phyloP scores from a whole-genome alignment of 2,888 invertebrate species.

The Odontocolon sp. region DNA sequence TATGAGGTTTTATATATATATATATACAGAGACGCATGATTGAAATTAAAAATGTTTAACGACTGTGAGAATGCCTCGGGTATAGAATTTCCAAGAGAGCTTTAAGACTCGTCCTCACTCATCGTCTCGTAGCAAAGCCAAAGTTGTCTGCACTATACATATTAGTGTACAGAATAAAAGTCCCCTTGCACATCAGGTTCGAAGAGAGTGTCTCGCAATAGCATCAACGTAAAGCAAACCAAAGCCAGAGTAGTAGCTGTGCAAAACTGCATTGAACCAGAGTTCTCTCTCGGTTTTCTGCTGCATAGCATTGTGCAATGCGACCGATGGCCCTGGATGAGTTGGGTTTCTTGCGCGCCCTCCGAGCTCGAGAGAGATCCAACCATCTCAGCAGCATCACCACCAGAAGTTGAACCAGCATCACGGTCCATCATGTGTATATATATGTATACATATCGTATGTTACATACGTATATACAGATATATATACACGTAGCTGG shows the following conservation, averaged over 20 bases:
- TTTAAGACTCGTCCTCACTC: constrained; percentile 44
- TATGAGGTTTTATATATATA: background rate
- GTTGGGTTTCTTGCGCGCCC: constrained; percentile 70
- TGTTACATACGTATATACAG: background rate
- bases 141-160: background rate
- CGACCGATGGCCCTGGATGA: constrained; percentile 65
- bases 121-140: constrained; percentile 29
- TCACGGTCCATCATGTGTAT: constrained; percentile 25
- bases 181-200: constrained; percentile 21
- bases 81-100: constrained; percentile 61
- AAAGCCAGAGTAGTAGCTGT: constrained; percentile 33
- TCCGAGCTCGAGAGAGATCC: constrained; percentile 29
- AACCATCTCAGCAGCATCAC: constrained; percentile 12
- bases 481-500: background rate
- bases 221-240: constrained; percentile 25
- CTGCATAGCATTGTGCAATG: constrained; percentile 69
- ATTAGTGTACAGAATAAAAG: background rate
- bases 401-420: constrained; percentile 44
- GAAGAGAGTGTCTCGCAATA: constrained; percentile 31
- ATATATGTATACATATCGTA: background rate
- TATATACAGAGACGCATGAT: constrained; percentile 18
- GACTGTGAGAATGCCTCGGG: constrained; percentile 68
- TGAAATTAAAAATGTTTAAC: constrained; percentile 71
- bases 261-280: constrained; percentile 30
- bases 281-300: constrained; percentile 19